Percentiles rank a stretch among this genome's conserved stretches.
phyloP scores from a whole-genome alignment of 2,113 vertebrate genomes.

The Tragelaphus buxtoni region DNA sequence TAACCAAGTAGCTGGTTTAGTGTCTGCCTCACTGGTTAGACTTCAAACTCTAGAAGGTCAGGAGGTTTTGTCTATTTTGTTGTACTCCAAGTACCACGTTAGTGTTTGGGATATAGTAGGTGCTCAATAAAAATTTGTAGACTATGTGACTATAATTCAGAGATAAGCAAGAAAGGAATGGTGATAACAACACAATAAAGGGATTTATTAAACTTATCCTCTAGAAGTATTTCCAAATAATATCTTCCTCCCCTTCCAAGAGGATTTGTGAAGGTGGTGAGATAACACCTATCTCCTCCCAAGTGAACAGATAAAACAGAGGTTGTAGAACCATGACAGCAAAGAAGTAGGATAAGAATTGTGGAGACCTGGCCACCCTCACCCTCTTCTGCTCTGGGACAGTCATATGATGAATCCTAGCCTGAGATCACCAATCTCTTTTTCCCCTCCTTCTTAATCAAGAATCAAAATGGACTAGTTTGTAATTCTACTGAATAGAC shows the following conservation, averaged over 20 bases:
- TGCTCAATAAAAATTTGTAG: background rate
- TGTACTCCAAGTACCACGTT: background rate
- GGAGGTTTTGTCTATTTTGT: background rate
- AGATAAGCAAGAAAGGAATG: background rate
- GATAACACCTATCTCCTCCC: background rate
- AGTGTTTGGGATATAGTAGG: background rate
- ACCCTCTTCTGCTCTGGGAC: background rate
- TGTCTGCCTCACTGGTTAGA: background rate
- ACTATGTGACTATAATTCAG: background rate
- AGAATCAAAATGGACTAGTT: conserved; percentile 19
- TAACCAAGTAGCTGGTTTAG: background rate
- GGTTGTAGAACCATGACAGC: background rate
- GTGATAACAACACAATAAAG: background rate
- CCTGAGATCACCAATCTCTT: background rate
- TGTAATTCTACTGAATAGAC: conserved; percentile 16
- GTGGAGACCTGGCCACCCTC: too few species aligned
- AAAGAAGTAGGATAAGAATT: background rate
- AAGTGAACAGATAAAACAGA: background rate
- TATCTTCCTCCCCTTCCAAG: too few species aligned
- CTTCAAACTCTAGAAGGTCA: background rate
- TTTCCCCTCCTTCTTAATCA: background rate
- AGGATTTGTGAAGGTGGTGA: background rate
- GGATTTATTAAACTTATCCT: background rate
- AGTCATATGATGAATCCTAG: background rate
- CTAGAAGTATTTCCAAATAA: background rate